Conservation (phyloP, 2,797 vertebrate species). For the Hozukius guyotensis region DNA sequence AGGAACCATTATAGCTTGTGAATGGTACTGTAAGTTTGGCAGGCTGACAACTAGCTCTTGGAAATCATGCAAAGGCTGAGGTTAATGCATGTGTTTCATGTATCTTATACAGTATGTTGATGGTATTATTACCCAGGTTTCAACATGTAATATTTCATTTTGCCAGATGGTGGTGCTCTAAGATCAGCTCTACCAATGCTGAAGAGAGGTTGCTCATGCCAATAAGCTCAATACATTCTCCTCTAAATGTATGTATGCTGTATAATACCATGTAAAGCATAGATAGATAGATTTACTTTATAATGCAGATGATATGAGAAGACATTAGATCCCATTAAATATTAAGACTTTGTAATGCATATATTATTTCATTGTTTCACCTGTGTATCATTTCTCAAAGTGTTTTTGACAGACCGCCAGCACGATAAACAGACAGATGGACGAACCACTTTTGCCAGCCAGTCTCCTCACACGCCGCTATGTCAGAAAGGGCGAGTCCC, state of each 20-base stretch:
- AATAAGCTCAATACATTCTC: background rate
- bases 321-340: background rate
- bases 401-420: constrained; percentile 48
- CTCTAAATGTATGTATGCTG: background rate
- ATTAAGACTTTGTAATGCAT: background rate
- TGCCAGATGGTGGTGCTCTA: constrained; percentile 72
- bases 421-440: constrained; percentile 56
- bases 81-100: background rate
- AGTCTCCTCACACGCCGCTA: constrained; percentile 37
- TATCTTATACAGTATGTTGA: background rate
- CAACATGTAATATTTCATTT: constrained; percentile 52
- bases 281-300: background rate
- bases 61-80: background rate
- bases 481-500: constrained; percentile 46
- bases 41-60: background rate
- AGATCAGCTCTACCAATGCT: constrained; percentile 43
- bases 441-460: constrained; percentile 43
- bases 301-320: background rate
- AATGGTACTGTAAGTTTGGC: background rate
- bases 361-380: background rate
- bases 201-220: background rate
- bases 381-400: constrained; percentile 24
- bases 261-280: background rate
- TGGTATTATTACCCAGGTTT: background rate
- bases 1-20: background rate